Evolutionary conservation across 2,113 vertebrate species (phyloP).

Genomic region (Hemichromis elongatus): DNA sequence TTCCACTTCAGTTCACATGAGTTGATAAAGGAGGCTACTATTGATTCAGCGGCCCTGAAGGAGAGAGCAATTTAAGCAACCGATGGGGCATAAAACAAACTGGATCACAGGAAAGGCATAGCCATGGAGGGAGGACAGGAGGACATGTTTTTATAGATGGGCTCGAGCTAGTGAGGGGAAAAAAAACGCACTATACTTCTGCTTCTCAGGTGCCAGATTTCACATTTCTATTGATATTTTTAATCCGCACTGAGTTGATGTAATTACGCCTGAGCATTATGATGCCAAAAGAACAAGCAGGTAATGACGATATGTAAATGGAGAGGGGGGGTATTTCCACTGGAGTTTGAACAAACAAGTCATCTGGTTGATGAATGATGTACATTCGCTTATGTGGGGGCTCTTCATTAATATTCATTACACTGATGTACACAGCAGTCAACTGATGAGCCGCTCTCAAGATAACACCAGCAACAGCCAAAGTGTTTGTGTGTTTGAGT

Average conservation of each 20-base stretch:
- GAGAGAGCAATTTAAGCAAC: conserved; percentile 83
- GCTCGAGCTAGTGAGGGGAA: not conserved
- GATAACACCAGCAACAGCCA: conserved; percentile 57
- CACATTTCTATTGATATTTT: conserved; percentile 15
- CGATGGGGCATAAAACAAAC: conserved; percentile 80
- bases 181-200: not conserved
- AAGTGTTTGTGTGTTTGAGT: conserved; percentile 57
- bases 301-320: conserved; percentile 42
- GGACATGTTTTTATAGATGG: conserved; percentile 30
- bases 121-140: conserved; percentile 24
- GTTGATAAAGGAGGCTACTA: conserved; percentile 79
- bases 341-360: conserved; percentile 63
- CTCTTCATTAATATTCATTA: conserved; percentile 75
- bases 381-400: conserved; percentile 60
- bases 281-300: conserved; percentile 29
- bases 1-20: conserved; percentile 89
- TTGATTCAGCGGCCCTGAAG: conserved; percentile 77
- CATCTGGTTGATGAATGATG: conserved; percentile 68
- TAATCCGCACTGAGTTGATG: conserved; percentile 14
- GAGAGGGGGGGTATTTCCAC: conserved; percentile 31
- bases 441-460: conserved; percentile 66
- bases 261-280: not conserved
- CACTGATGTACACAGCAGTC: conserved; percentile 68
- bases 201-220: conserved; percentile 24
- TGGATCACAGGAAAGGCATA: conserved; percentile 55